phyloP scores from a whole-genome alignment of 1,140 invertebrate species.

The Proales similis region DNA sequence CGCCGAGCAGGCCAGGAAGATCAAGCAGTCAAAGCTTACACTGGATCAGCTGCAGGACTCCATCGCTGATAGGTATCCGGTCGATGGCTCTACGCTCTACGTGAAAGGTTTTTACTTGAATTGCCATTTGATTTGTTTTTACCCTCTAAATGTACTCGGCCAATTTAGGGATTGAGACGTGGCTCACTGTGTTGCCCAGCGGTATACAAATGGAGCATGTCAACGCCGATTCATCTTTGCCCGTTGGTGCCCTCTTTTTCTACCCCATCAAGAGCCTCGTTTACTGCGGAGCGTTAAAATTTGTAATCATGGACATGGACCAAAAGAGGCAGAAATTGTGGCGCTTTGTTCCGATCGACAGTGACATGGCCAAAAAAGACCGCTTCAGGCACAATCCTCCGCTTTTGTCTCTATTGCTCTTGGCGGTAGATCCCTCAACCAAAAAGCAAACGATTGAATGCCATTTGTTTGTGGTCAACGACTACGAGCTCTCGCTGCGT shows the following conservation, averaged over 20 bases:
- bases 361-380: conserved; percentile 21
- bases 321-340: not conserved
- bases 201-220: conserved; percentile 33
- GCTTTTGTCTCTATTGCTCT: conserved; percentile 26
- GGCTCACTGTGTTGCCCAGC: conserved; percentile 27
- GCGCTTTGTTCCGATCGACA: conserved; percentile 34
- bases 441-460: conserved; percentile 33
- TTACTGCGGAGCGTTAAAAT: conserved; percentile 24
- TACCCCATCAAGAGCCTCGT: conserved; percentile 34
- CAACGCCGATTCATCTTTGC: not conserved
- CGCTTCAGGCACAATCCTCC: conserved; percentile 17
- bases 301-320: not conserved
- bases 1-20: conserved; percentile 16
- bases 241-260: conserved; percentile 24
- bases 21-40: conserved; percentile 20
- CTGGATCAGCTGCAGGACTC: conserved; percentile 16
- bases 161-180: conserved; percentile 26
- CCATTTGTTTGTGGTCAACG: conserved; percentile 19
- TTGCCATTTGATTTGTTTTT: too few relatives aligned
- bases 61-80: conserved; percentile 20
- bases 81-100: conserved; percentile 29
- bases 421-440: conserved; percentile 11
- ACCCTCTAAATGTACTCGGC: too few relatives aligned
- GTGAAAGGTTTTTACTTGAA: too few relatives aligned
- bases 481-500: conserved; percentile 9